phyloP scores from a whole-genome alignment of 2,888 invertebrate species.

The Rhaphigaster nebulosa region DNA sequence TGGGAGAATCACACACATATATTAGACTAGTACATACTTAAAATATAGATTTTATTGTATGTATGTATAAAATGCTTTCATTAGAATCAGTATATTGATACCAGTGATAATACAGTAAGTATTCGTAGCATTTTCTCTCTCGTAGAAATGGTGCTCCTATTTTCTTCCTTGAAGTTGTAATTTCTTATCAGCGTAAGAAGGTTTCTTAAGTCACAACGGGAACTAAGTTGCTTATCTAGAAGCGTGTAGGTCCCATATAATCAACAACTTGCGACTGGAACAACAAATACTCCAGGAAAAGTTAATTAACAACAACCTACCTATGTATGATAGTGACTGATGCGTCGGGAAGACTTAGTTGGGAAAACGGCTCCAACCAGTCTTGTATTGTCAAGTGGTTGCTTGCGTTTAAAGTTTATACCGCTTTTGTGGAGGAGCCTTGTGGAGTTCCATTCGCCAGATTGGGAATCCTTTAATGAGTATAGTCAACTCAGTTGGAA shows the following conservation, averaged over 20 bases:
- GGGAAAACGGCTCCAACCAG: not conserved
- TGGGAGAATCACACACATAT: no score
- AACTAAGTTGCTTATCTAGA: not conserved
- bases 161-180: not conserved
- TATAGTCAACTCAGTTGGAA: not conserved
- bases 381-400: not conserved
- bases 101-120: no score
- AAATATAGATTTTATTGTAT: no score
- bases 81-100: no score
- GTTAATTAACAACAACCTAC: not conserved
- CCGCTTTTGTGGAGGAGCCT: not conserved
- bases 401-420: not conserved
- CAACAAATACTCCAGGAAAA: not conserved
- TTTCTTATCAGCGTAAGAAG: not conserved
- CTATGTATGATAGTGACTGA: slow-evolving; percentile 26
- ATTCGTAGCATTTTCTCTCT: no score
- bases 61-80: no score
- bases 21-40: no score
- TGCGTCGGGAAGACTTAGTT: not conserved
- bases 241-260: not conserved
- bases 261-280: not conserved
- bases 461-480: slow-evolving; percentile 1
- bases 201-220: not conserved
- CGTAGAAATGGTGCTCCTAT: not conserved
- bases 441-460: not conserved